A percentile compares a stretch with the other conserved stretches of the same genome.
These are phyloP conservation scores for Leptura quadrifasciata DNA, from an alignment of 2,888 invertebrate species.

Conservation along the genomic window DNA sequence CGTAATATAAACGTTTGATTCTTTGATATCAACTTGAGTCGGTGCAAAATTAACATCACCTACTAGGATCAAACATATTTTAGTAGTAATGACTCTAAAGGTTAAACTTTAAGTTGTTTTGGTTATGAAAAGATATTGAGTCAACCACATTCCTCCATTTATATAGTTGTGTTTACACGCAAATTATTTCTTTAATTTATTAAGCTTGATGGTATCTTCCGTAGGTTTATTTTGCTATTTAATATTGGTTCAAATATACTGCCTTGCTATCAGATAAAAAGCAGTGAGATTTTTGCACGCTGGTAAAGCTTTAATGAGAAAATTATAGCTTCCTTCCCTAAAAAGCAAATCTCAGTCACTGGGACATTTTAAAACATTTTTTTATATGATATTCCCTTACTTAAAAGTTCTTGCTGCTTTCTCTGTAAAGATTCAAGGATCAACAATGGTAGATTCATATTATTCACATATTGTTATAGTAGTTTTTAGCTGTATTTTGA, in stretches of 20 bases:
- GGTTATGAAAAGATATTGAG: slow-evolving; percentile 24
- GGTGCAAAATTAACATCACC: not conserved
- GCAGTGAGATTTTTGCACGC: not conserved
- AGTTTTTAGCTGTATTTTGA: too few species aligned
- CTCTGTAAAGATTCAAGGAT: too few species aligned
- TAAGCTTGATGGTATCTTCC: slow-evolving; percentile 10
- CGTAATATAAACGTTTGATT: slow-evolving; percentile 11
- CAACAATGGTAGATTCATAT: too few species aligned
- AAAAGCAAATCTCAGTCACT: too few species aligned
- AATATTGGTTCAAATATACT: not conserved
- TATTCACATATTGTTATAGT: too few species aligned
- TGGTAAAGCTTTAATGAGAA: not conserved
- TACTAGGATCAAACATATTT: slow-evolving; percentile 13
- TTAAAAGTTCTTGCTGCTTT: too few species aligned
- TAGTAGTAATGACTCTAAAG: not conserved
- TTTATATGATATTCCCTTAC: too few species aligned
- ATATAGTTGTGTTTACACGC: slow-evolving; percentile 23
- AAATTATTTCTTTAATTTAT: slow-evolving; percentile 34
- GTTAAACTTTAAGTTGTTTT: slow-evolving; percentile 11
- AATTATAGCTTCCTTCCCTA: too few species aligned
- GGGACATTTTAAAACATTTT: too few species aligned
- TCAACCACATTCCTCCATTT: slow-evolving; percentile 15
- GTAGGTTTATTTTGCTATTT: slow-evolving; percentile 16
- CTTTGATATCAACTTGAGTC: not conserved
- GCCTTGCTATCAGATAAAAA: slow-evolving; percentile 5